These are phyloP conservation scores for Lysiphlebus fabarum DNA, from an alignment of 1,140 invertebrate species.

Conservation along the genomic window DNA sequence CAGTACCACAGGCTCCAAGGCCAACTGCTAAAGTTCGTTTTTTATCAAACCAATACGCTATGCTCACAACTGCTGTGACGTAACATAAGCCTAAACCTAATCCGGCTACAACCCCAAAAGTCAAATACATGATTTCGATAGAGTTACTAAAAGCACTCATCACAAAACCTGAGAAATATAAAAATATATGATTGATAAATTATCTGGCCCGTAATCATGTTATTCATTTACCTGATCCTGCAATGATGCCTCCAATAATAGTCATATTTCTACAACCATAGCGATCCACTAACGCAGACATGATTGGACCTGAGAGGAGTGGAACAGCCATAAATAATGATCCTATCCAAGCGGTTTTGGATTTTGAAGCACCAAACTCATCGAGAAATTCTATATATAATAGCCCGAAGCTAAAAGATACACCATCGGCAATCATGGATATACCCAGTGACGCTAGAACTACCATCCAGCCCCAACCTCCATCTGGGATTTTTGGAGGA, in stretches of 20 bases:
- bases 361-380: constrained; percentile 77
- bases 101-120: constrained; percentile 83
- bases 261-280: constrained; percentile 84
- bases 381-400: constrained; percentile 84
- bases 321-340: constrained; percentile 87
- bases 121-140: constrained; percentile 76
- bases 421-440: constrained; percentile 92
- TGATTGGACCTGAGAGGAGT: constrained; percentile 79
- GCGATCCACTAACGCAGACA: constrained; percentile 82
- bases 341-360: constrained; percentile 84
- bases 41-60: constrained; percentile 95
- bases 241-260: constrained; percentile 74
- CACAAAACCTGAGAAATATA: constrained; percentile 63
- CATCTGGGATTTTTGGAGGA: constrained; percentile 64
- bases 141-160: constrained; percentile 71
- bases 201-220: no score
- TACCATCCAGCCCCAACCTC: constrained; percentile 85
- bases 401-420: constrained; percentile 89
- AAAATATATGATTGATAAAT: no score
- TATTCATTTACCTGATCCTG: constrained; percentile 50
- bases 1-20: constrained; percentile 85
- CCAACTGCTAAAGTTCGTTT: constrained; percentile 88
- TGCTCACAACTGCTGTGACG: constrained; percentile 86
- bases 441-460: constrained; percentile 80
- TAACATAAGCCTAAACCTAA: constrained; percentile 82